phyloP scores from a whole-genome alignment of 2,113 vertebrate species.

The Ivindomyrus marchei region DNA sequence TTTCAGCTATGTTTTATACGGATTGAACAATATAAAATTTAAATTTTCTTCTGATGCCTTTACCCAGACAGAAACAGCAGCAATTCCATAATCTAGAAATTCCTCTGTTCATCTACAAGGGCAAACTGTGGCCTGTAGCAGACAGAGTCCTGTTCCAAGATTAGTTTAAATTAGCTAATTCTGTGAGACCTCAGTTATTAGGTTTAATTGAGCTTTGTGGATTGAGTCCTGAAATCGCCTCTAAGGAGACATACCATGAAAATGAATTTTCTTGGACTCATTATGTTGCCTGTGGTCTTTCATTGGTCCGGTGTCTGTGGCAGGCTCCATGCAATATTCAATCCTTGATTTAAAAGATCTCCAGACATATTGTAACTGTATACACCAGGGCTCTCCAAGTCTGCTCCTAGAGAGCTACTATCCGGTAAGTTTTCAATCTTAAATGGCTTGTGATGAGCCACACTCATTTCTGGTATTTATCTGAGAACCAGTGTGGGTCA shows the following conservation, averaged over 20 bases:
- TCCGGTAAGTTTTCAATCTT: not conserved
- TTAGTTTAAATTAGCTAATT: slow-evolving; percentile 6
- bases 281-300: not conserved
- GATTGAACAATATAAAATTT: not conserved
- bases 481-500: not conserved
- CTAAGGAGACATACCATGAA: not conserved
- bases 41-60: not conserved
- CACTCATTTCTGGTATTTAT: not conserved
- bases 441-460: not conserved
- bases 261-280: not conserved
- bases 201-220: slow-evolving; percentile 4
- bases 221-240: not conserved
- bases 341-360: not conserved
- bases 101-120: not conserved
- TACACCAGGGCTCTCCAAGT: not conserved
- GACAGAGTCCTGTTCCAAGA: not conserved
- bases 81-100: not conserved
- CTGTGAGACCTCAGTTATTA: not conserved
- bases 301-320: not conserved
- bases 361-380: not conserved
- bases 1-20: not conserved
- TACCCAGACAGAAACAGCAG: not conserved
- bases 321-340: not conserved
- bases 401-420: not conserved
- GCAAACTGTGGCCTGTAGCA: not conserved